Conservation (phyloP, 2,113 vertebrate species). For the Cyprinodon variegatus region DNA sequence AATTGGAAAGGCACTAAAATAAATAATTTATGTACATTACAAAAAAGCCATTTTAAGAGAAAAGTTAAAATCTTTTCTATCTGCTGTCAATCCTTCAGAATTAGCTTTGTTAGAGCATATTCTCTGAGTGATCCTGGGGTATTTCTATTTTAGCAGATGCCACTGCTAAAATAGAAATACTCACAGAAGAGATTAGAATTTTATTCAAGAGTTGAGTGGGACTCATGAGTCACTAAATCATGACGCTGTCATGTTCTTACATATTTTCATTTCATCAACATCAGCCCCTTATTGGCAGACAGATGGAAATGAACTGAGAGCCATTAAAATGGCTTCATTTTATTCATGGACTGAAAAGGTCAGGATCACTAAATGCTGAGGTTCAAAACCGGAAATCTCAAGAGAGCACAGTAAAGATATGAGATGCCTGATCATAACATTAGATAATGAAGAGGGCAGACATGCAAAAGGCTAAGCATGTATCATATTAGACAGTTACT, state of each 20-base stretch:
- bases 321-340: not conserved
- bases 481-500: too few species aligned
- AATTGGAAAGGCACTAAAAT: too few species aligned
- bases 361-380: not conserved
- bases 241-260: not conserved
- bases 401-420: not conserved
- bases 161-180: not conserved
- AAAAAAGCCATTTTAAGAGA: not conserved
- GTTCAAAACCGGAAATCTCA: not conserved
- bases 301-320: not conserved
- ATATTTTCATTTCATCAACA: not conserved
- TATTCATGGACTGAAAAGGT: not conserved
- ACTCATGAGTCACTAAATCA: slow-evolving; percentile 3
- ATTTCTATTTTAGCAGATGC: not conserved
- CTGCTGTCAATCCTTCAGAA: not conserved
- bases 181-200: not conserved
- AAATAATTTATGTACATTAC: not conserved
- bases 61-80: not conserved
- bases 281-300: not conserved
- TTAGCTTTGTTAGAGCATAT: not conserved
- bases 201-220: not conserved
- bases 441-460: not conserved
- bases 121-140: not conserved
- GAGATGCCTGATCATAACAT: not conserved
- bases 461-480: not conserved